A percentile compares a stretch with the other conserved stretches of the same genome.
These are phyloP conservation scores for Euzetes globulus DNA, from an alignment of 2,888 invertebrate species.

Conservation along the genomic window DNA sequence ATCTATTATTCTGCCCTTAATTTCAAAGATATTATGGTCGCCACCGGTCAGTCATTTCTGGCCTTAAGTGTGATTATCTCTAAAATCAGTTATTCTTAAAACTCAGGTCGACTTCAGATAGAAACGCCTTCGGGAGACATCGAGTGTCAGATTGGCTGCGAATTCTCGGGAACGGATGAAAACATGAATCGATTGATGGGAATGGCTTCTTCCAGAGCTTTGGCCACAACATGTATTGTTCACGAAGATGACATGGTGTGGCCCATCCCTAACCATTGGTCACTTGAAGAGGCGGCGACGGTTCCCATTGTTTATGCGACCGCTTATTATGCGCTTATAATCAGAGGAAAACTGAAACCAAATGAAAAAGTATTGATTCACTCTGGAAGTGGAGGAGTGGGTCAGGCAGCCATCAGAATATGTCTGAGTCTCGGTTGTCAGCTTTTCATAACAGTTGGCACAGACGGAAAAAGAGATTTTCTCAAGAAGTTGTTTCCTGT, in stretches of 20 bases:
- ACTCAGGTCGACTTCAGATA: slow-evolving; percentile 78
- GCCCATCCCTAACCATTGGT: slow-evolving; percentile 48
- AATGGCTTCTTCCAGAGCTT: slow-evolving; percentile 47
- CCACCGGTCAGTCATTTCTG: slow-evolving; percentile 67
- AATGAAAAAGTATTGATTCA: slow-evolving; percentile 49
- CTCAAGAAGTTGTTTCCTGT: slow-evolving; percentile 50
- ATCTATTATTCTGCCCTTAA: slow-evolving; percentile 51
- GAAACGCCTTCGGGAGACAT: slow-evolving; percentile 71
- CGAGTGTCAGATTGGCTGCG: slow-evolving; percentile 52
- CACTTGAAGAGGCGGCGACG: slow-evolving; percentile 48
- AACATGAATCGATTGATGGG: slow-evolving; percentile 47
- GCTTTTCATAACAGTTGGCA: slow-evolving; percentile 50
- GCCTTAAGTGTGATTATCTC: not conserved
- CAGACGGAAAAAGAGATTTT: slow-evolving; percentile 44
- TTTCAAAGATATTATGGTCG: slow-evolving; percentile 73
- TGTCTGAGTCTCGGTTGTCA: slow-evolving; percentile 50
- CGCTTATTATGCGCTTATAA: slow-evolving; percentile 52
- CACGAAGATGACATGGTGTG: slow-evolving; percentile 58
- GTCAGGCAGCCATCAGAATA: slow-evolving; percentile 53
- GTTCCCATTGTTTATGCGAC: slow-evolving; percentile 51
- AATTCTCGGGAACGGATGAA: slow-evolving; percentile 44
- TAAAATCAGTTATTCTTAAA: no score
- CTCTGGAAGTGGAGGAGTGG: slow-evolving; percentile 51
- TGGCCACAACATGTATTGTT: slow-evolving; percentile 50
- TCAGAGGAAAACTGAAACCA: slow-evolving; percentile 48